phyloP scores from a whole-genome alignment of 2,888 invertebrate genomes.

The Fragum sueziense region DNA sequence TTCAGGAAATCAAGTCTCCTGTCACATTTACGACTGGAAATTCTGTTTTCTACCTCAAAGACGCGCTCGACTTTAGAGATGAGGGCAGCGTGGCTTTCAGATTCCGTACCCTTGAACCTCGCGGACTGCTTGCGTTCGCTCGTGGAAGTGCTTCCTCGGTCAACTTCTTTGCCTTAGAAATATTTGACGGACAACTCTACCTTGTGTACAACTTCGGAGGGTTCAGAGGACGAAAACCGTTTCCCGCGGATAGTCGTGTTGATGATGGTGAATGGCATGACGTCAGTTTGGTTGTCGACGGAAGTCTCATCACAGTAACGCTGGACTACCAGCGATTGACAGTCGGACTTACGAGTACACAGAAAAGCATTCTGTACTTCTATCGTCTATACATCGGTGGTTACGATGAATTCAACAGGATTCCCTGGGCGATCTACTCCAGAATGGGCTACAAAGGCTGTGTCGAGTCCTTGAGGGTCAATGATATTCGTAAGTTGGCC shows the following conservation, averaged over 20 bases:
- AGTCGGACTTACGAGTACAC: conserved; percentile 14
- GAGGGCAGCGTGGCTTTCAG: conserved; percentile 71
- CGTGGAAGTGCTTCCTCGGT: conserved; percentile 44
- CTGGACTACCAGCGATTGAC: conserved; percentile 64
- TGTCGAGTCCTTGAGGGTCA: conserved; percentile 74
- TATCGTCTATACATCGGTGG: conserved; percentile 70
- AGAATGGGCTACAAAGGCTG: conserved; percentile 78
- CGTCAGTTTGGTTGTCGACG: conserved; percentile 26
- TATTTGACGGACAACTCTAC: conserved; percentile 78
- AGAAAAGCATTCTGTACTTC: conserved; percentile 39
- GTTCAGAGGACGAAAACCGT: conserved; percentile 63
- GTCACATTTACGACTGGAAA: conserved; percentile 43
- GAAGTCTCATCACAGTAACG: conserved; percentile 56
- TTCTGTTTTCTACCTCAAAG: conserved; percentile 35
- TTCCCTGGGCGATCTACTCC: conserved; percentile 80
- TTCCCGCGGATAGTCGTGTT: conserved; percentile 65
- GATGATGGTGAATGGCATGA: conserved; percentile 77
- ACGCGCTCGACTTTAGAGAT: conserved; percentile 51
- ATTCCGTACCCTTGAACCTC: conserved; percentile 76
- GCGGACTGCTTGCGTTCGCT: conserved; percentile 74
- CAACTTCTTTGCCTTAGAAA: conserved; percentile 76
- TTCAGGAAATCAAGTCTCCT: conserved; percentile 29
- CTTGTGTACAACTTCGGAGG: conserved; percentile 76
- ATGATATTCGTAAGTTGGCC: conserved; percentile 37
- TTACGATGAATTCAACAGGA: conserved; percentile 46